Conservation (phyloP, 2,113 vertebrate species). For the Ictalurus punctatus region DNA sequence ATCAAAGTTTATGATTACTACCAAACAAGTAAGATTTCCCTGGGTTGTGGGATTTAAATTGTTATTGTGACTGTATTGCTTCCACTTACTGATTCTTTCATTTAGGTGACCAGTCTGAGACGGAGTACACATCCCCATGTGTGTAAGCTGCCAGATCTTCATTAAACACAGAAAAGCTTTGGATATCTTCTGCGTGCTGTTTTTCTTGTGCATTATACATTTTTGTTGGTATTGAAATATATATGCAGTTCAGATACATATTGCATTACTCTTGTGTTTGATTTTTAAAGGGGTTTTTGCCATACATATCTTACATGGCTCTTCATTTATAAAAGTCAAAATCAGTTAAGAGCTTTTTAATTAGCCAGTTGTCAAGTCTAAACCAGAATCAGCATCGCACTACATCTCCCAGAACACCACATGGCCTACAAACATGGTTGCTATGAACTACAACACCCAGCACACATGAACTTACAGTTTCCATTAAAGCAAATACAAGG, state of each 20-base stretch:
- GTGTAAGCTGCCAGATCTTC: not conserved
- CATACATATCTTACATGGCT: not conserved
- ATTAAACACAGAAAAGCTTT: not conserved
- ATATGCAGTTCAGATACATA: not conserved
- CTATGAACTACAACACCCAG: not conserved
- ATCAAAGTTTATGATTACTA: constrained; percentile 84
- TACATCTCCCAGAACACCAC: not conserved
- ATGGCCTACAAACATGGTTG: not conserved
- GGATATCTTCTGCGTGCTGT: not conserved
- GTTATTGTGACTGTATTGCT: not conserved
- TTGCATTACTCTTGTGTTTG: not conserved
- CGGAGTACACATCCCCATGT: constrained; percentile 60
- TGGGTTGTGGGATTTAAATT: not conserved
- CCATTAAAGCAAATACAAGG: not conserved
- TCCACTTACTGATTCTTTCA: constrained; percentile 7
- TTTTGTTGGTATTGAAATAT: too few relatives aligned
- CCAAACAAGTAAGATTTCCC: constrained; percentile 74
- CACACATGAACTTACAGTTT: not conserved
- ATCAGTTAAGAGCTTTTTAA: too few relatives aligned
- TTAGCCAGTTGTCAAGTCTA: too few relatives aligned
- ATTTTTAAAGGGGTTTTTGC: not conserved
- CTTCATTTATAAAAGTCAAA: not conserved
- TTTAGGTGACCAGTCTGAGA: constrained; percentile 66
- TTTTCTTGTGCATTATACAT: not conserved
- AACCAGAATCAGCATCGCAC: too few relatives aligned